Base-by-base conservation (phyloP, 2,888 invertebrate genomes). In the Crossocerus cetratus region DNA sequence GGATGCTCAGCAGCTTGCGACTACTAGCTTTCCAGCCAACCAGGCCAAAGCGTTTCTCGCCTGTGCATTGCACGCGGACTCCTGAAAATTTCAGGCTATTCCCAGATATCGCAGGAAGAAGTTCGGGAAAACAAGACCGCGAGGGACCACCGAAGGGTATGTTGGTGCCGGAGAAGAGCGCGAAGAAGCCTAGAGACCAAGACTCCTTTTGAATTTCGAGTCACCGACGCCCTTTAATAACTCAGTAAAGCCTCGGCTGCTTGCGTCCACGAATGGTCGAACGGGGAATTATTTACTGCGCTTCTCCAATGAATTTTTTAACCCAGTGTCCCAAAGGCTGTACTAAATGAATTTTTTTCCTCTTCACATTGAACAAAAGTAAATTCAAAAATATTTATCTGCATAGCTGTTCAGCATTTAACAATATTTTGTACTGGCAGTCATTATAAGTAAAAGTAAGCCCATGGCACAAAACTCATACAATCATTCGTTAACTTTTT, bases 251-350 rank as follows among this genome's bases (percentile, higher is more conserved):
- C 76, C 72, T 71, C 58, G 78, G 63, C 58, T 55, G 45, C 60
- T 49, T 65, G 49, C 42, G 71, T 69, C 65, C 61, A 56, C 22
- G 69, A 64, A 78, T 76, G 74, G 80, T 58, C 71, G 74, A 69
- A 69, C 70, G 62, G 82, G 82, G 82, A 80, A 82, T 77, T 80
- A 80, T 82, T 82, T 80, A 82, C 66, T 76, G 73, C 60, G 80
- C 69, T 74, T 80, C 75, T 55, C 57, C 55, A 78, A 80, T 81
- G 74, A 81, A 81, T 81, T 80, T 76, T 71, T 82, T 78, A 81
- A 80, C 67, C 70, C 60, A 61, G 49, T 32, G 32, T 32, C 32
- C 32, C 32, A 32, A 0, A 4, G 11, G 32, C 11, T 4, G 11
- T 11, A 32, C 32, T 32, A 1, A 32, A 0, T 32, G 5, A 1